Evolutionary conservation across 2,113 vertebrate genomes (phyloP), one percentile per base, ranked within the genome.

Genomic region (Amphilophus citrinellus): DNA sequence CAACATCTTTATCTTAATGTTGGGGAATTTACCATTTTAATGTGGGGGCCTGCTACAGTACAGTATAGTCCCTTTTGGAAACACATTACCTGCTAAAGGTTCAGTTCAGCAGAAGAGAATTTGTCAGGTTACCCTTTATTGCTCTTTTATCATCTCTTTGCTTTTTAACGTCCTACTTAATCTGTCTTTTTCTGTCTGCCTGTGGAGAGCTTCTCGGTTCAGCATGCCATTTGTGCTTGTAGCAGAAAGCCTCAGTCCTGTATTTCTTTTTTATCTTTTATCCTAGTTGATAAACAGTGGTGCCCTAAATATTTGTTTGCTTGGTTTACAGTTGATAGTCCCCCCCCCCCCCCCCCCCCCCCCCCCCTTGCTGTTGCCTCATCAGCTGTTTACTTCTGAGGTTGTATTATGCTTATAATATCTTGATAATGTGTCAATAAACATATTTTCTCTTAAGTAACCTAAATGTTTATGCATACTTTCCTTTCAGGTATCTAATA

Each of bases 301-400:
- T 71, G 59, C 50, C 84, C 80, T 81, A 89, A 86, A 85, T 85
- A 84, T 88, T 77, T 77, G 63, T 87, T 87, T 86, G 66, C 53
- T 82, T 60, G 84, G 56, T 89, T 89, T 89, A 80, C 59, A 80
- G 24, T 62, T 2, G n/a, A n/a, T n/a, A n/a, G n/a, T n/a, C n/a
- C n/a, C n/a, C n/a, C n/a, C n/a, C n/a, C n/a, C n/a, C n/a, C 22
- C 22, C 22, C 22, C 22, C 22, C 22, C 22, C 22, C 22, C 22
- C 22, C 22, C 6, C 35, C 35, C 35, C 35, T 35, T 35, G 32
- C 32, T 35, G 32, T 56, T 56, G 10, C 50, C 17, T 53, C 17
- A 53, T 53, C 50, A 53, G 50, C 50, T 18, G 5, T 53, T 53
- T 73, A 17, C 10, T 53, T 30, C 42, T 50, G 50, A 71, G 66